Conservation (phyloP, 1,140 invertebrate species). For the Nasonia vitripennis region DNA sequence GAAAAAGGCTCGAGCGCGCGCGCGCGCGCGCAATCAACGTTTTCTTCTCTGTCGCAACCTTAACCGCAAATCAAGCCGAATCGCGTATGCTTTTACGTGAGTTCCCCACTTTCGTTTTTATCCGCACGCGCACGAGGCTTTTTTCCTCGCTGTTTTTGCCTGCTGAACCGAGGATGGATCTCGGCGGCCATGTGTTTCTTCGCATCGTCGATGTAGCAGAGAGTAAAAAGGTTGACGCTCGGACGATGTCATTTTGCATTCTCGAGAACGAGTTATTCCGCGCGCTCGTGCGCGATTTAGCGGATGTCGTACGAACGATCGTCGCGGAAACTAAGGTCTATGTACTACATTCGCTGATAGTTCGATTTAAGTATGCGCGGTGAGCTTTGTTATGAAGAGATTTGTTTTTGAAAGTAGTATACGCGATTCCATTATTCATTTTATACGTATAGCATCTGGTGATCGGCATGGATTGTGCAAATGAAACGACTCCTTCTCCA, state of each 20-base stretch:
- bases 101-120: conserved; percentile 39
- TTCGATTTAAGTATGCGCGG: neutral
- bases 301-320: neutral
- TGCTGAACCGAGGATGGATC: neutral
- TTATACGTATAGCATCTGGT: too few relatives aligned
- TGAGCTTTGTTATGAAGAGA: too few relatives aligned
- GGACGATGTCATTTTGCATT: conserved; percentile 45
- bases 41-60: neutral
- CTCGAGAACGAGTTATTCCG: conserved; percentile 38
- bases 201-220: neutral
- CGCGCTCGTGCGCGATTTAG: neutral
- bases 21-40: too few relatives aligned
- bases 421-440: too few relatives aligned
- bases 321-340: neutral
- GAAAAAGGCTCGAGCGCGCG: neutral
- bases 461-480: neutral
- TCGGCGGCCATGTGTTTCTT: neutral
- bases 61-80: neutral
- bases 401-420: too few relatives aligned
- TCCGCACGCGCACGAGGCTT: neutral
- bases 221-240: conserved; percentile 9
- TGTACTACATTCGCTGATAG: too few relatives aligned
- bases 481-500: neutral
- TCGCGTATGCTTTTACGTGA: neutral
- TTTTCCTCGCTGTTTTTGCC: neutral